phyloP scores from a whole-genome alignment of 2,888 invertebrate species.

The Drosophila affinis region DNA sequence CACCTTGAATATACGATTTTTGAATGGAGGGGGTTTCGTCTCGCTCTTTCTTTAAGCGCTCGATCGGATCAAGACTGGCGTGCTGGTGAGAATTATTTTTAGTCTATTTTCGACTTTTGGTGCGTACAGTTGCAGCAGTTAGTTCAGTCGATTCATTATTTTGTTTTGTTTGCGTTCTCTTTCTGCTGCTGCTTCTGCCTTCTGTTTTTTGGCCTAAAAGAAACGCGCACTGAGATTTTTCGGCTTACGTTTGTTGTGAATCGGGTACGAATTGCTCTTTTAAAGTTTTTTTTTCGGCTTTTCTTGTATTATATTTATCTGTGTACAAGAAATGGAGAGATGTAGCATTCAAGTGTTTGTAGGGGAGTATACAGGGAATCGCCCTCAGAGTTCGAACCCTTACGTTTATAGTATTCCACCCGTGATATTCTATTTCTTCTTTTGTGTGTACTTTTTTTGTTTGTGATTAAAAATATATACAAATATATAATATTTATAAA shows the following conservation, averaged over 20 bases:
- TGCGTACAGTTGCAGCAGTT: slow-evolving; percentile 63
- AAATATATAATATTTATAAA: neutral
- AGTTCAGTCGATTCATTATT: slow-evolving; percentile 16
- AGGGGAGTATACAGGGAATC: neutral
- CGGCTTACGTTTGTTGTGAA: slow-evolving; percentile 36
- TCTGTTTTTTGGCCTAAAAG: slow-evolving; percentile 14
- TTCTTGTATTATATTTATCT: neutral
- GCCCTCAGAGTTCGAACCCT: neutral
- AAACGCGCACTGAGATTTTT: slow-evolving; percentile 17
- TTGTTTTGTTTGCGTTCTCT: slow-evolving; percentile 20
- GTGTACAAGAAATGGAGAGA: no score
- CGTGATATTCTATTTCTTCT: neutral
- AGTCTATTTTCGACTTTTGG: slow-evolving; percentile 74
- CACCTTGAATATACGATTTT: neutral
- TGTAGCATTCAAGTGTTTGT: neutral
- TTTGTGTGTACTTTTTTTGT: neutral
- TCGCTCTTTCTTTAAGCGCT: slow-evolving; percentile 50
- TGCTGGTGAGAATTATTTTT: slow-evolving; percentile 71
- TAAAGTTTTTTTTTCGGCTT: slow-evolving; percentile 25
- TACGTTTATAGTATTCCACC: neutral
- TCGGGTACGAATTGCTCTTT: slow-evolving; percentile 26
- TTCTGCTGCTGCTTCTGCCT: slow-evolving; percentile 8
- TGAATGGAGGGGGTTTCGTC: neutral
- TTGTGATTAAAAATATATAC: neutral
- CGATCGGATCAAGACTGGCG: slow-evolving; percentile 48